Percentiles rank a stretch among this genome's conserved stretches.
phyloP scores from a whole-genome alignment of 2,888 invertebrate genomes.

The Cephus spinipes region DNA sequence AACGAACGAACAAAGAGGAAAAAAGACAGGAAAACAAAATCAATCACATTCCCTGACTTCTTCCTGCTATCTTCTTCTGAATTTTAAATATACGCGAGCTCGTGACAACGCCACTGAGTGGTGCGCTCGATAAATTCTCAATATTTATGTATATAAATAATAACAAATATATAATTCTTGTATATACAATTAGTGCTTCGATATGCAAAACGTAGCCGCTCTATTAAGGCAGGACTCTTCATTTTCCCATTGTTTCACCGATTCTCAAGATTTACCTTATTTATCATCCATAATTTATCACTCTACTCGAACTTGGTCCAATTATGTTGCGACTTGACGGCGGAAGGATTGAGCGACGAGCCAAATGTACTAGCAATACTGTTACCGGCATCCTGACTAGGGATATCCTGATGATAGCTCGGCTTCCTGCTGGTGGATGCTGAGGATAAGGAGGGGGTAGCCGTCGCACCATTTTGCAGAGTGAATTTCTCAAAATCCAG shows the following conservation, averaged over 20 bases:
- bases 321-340: conserved; percentile 69
- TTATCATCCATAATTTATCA: background rate
- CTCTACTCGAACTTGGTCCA: conserved; percentile 73
- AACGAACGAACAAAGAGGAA: background rate
- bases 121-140: background rate
- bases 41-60: background rate
- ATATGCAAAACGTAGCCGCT: conserved; percentile 28
- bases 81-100: background rate
- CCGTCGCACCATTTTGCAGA: conserved; percentile 56
- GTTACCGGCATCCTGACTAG: conserved; percentile 43
- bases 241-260: background rate
- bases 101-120: background rate
- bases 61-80: background rate
- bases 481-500: conserved; percentile 75
- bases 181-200: conserved; percentile 37
- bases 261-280: conserved; percentile 1
- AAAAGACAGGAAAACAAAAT: background rate
- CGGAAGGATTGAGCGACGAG: conserved; percentile 54
- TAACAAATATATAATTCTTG: conserved; percentile 29
- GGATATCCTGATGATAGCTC: conserved; percentile 38
- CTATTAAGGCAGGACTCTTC: conserved; percentile 21
- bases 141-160: conserved; percentile 25
- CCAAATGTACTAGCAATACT: conserved; percentile 62
- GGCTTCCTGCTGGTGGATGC: conserved; percentile 34
- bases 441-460: conserved; percentile 29